Evolutionary conservation across 2,888 invertebrate genomes (phyloP).

Genomic region (Lepeophtheirus nordmannii): DNA sequence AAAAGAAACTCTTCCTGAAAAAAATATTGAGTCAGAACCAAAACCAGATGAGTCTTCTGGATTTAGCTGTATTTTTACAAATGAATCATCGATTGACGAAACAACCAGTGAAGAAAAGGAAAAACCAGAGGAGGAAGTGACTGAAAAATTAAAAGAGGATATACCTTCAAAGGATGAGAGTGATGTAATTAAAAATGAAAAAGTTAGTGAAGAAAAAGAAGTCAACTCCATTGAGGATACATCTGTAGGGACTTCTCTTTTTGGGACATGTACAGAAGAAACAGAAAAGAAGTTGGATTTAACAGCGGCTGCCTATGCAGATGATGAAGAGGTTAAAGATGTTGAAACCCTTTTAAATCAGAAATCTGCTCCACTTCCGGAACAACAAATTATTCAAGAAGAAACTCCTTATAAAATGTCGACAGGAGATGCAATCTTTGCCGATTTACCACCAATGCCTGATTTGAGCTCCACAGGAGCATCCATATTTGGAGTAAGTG

Average conservation of each 20-base stretch:
- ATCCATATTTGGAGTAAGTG: slow-evolving; percentile 21
- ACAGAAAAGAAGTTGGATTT: not conserved
- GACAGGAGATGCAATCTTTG: slow-evolving; percentile 24
- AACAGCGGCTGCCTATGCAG: not conserved
- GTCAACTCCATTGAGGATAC: not conserved
- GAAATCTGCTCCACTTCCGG: not conserved
- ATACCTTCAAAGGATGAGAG: not conserved
- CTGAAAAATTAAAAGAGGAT: not conserved
- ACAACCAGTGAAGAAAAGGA: not conserved
- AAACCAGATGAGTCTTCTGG: not conserved
- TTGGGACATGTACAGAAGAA: not conserved
- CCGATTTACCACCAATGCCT: slow-evolving; percentile 19
- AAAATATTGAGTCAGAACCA: not conserved
- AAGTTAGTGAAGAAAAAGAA: not conserved
- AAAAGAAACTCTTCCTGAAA: not conserved
- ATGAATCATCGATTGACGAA: not conserved
- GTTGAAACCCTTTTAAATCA: not conserved
- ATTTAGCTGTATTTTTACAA: not conserved
- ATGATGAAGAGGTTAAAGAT: not conserved
- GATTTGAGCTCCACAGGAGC: slow-evolving; percentile 20
- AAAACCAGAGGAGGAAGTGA: not conserved
- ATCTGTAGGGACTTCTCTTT: not conserved
- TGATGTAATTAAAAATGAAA: not conserved
- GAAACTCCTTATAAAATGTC: not conserved
- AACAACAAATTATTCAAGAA: not conserved